A percentile compares a stretch with the other conserved stretches of the same genome.
These are phyloP conservation scores for Jacana jacana DNA, from an alignment of 2,113 vertebrate genomes.

Conservation along the genomic window DNA sequence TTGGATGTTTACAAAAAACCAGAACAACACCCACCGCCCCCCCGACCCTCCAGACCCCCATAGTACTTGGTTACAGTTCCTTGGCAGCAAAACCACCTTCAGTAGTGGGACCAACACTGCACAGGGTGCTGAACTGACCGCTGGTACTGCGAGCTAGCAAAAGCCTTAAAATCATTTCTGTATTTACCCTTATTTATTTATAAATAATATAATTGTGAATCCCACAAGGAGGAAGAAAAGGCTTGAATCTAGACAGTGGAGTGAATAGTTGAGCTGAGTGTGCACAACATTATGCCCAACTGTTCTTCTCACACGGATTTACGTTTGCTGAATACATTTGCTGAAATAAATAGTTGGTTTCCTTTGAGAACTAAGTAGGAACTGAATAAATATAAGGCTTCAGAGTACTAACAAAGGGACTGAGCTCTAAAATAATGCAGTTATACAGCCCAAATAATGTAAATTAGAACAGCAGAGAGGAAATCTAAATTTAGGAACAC, in stretches of 20 bases:
- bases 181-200: conserved; percentile 9
- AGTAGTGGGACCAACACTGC: neutral
- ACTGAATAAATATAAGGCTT: conserved; percentile 38
- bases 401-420: neutral
- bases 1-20: neutral
- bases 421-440: neutral
- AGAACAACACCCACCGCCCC: too few relatives aligned
- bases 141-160: neutral
- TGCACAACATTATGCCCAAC: neutral
- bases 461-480: neutral
- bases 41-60: neutral
- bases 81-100: neutral
- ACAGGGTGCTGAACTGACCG: neutral
- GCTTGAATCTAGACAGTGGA: neutral
- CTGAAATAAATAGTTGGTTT: conserved; percentile 53
- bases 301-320: conserved; percentile 42
- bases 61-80: neutral
- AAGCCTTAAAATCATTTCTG: conserved; percentile 15
- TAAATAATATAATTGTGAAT: conserved; percentile 35
- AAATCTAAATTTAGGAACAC: neutral
- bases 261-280: neutral
- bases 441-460: neutral
- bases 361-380: conserved; percentile 18
- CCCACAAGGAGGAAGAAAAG: neutral
- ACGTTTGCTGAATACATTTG: conserved; percentile 50